phyloP scores from a whole-genome alignment of 2,888 invertebrate genomes.

The Troilus luridus region DNA sequence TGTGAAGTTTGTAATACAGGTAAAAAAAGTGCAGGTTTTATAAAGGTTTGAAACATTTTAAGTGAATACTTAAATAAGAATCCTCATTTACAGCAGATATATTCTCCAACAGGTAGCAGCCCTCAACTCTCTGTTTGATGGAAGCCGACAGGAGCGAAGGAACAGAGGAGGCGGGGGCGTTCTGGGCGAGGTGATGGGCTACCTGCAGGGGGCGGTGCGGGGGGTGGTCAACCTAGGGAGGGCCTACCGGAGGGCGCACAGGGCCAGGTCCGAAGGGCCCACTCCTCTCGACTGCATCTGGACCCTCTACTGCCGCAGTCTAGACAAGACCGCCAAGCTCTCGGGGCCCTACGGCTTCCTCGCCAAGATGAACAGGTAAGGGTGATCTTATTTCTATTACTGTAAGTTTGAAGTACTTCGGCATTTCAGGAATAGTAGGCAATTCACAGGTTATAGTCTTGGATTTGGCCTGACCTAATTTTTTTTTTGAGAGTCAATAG shows the following conservation, averaged over 20 bases:
- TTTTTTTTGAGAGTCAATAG: no score
- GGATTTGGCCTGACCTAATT: no score
- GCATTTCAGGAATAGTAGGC: no score
- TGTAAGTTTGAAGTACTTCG: background rate
- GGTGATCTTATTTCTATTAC: conserved; percentile 35
- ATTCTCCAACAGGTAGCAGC: conserved; percentile 71
- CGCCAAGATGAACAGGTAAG: conserved; percentile 75
- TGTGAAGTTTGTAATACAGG: background rate
- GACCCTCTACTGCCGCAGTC: conserved; percentile 74
- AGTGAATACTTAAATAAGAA: background rate
- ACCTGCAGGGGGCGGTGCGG: conserved; percentile 73
- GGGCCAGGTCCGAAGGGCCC: conserved; percentile 63
- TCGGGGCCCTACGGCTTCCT: conserved; percentile 74
- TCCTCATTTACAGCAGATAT: background rate
- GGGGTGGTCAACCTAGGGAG: conserved; percentile 74
- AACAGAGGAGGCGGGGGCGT: conserved; percentile 67
- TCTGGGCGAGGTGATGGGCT: conserved; percentile 71
- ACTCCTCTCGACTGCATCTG: conserved; percentile 73
- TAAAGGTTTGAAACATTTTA: background rate
- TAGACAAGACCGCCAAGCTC: conserved; percentile 72
- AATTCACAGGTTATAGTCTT: no score
- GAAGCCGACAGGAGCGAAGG: conserved; percentile 69
- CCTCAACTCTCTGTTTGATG: conserved; percentile 72
- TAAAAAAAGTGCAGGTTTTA: background rate
- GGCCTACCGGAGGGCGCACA: conserved; percentile 74